phyloP scores from a whole-genome alignment of 2,888 invertebrate genomes.

The Brenthis daphne region DNA sequence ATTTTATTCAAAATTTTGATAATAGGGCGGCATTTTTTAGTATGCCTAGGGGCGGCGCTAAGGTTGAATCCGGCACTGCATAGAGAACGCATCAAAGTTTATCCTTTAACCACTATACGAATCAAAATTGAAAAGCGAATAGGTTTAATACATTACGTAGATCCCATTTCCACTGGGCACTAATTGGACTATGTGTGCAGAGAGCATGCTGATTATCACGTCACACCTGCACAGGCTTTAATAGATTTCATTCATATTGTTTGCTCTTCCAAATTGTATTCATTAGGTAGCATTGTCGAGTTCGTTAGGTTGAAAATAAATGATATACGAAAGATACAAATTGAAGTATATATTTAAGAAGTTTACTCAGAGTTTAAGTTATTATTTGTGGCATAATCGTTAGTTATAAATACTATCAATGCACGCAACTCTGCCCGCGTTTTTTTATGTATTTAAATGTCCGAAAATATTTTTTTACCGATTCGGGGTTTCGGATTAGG shows the following conservation, averaged over 20 bases:
- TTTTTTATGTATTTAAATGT: too few species aligned
- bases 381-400: neutral
- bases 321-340: neutral
- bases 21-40: too few species aligned
- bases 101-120: neutral
- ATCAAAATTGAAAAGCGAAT: neutral
- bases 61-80: too few species aligned
- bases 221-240: slow-evolving; percentile 38
- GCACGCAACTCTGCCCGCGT: too few species aligned
- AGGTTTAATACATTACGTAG: neutral
- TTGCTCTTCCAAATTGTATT: slow-evolving; percentile 44
- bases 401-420: too few species aligned
- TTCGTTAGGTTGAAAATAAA: slow-evolving; percentile 39
- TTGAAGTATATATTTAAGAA: neutral
- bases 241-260: slow-evolving; percentile 50
- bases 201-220: slow-evolving; percentile 20
- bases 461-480: too few species aligned
- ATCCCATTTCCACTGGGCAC: slow-evolving; percentile 3
- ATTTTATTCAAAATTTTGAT: too few species aligned
- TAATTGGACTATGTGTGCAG: slow-evolving; percentile 1
- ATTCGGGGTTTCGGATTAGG: too few species aligned
- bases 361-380: neutral
- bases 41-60: too few species aligned
- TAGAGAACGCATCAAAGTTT: too few species aligned
- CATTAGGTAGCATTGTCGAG: slow-evolving; percentile 26